A percentile compares a stretch with the other conserved stretches of the same genome.
Conservation (phyloP, 2,888 invertebrate species). For the Merodon equestris region DNA sequence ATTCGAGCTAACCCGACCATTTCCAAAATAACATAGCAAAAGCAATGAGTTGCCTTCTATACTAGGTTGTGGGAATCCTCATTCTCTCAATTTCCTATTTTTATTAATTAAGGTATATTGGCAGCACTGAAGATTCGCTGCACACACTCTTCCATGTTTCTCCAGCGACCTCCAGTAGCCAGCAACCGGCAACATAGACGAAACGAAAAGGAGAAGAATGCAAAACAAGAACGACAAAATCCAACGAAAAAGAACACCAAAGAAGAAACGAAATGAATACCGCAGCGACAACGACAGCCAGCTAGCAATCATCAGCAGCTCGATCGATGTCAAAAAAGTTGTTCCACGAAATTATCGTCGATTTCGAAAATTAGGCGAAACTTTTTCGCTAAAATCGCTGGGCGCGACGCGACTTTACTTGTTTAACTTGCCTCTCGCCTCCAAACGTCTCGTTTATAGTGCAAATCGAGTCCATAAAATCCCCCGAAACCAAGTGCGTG, state of each 20-base stretch:
- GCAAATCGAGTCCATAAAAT: neutral
- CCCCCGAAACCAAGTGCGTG: conserved; percentile 39
- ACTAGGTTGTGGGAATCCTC: too few species aligned
- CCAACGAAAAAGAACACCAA: conserved; percentile 49
- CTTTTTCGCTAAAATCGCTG: conserved; percentile 19
- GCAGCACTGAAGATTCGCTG: conserved; percentile 38
- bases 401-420: conserved; percentile 22
- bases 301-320: conserved; percentile 62
- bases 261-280: conserved; percentile 58
- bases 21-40: too few species aligned
- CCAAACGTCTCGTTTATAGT: neutral
- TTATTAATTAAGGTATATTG: conserved; percentile 1
- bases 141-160: neutral
- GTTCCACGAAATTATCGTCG: conserved; percentile 30
- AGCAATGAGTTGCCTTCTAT: too few species aligned
- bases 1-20: too few species aligned
- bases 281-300: conserved; percentile 65
- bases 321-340: conserved; percentile 65
- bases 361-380: conserved; percentile 33
- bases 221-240: conserved; percentile 30
- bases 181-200: neutral
- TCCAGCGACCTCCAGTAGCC: conserved; percentile 53
- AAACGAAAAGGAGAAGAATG: conserved; percentile 12
- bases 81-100: too few species aligned
- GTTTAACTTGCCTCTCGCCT: conserved; percentile 12